Base-by-base conservation (phyloP, 30 jellyfish, hydroid and myxozoan genomes). In the Chironex yamaguchii region DNA sequence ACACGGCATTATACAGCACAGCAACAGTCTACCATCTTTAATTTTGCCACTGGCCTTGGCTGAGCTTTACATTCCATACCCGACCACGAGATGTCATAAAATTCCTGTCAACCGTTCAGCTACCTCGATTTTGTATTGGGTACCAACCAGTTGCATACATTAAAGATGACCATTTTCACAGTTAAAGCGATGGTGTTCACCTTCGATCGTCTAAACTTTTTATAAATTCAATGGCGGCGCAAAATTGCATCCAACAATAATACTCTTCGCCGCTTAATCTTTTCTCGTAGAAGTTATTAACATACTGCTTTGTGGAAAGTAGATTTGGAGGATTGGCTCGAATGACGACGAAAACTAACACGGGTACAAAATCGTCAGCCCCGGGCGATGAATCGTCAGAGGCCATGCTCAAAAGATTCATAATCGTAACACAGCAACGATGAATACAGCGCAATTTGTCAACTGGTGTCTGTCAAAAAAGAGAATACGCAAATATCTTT, bases 291-390 rank as follows among this genome's bases (percentile, higher is more conserved):
- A 95, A 95, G 22, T 77, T 95, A 24, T 84, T 85, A 66, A 95
- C 92, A 58, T 89, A 95, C 58, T 95, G 99, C 78, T 95, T 95
- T 9, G 99, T 95, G 2, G 99, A 95, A 79, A 95, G 82, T 12
- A 95, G 80, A 62, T 95, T 90, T 17, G 99, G 99, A 34, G 99
- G 98, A 52, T 95, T 95, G 78, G 99, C 99, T 0, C 99, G 94
- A 77, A 95, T 80, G 49, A 95, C 90, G 30, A 95, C 99, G 87
- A 89, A 95, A 52, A 95, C 99, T 28, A 95, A 97, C 4, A 95
- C 99, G 33, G 99, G 99, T 62, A 95, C 94, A 70, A 95, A 95
- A 79, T 95, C 99, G 79, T 95, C 99, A 1, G 99, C 99, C 3
- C 99, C 99, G 12, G 99, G 96, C 34, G 99, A 65, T 28, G 82